Evolutionary conservation across 1,140 invertebrate genomes (phyloP), one percentile per base, ranked within the genome.

Genomic region (Sycophaga agraensis): DNA sequence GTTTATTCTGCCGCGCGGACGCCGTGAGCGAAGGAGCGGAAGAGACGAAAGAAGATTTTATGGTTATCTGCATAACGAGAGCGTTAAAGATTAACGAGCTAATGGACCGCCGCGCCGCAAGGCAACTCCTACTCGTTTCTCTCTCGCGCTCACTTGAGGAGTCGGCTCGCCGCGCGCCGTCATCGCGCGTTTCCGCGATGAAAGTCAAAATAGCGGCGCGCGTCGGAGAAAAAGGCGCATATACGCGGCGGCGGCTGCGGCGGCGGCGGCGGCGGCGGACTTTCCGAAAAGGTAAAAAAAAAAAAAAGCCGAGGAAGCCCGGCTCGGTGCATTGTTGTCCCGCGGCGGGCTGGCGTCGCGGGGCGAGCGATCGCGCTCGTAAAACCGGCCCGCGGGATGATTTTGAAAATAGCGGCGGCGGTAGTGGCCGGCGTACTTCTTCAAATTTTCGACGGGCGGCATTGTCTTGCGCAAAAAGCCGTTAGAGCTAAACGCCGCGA

Each of bases 51-150:
- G 54, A 63, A 51, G 61, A 63, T 51, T 63, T 57, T 28, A 63
- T 53, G 48, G 54, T 45, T 45, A 57, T 57, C 54, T 51, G 31
- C 46, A 46, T 58, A 63, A 58, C 61, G 37, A 63, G 46, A 51
- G 48, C 61, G 35, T 63, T 57, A 58, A 63, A 63, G 54, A 63
- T 57, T 58, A 63, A 63, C 61, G 61, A 63, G 22, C 24, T 57
- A 63, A 63, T 62, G 51, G 60, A 50, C 17, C 45, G 26, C 8
- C 1, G 39, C 28, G 34, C 11, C 2, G 26, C 28, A 21, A 43
- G 40, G 5, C 42, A 11, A 48, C 31, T 3, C 24, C 6, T 24
- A 24, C 8, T 8, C 2, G 2, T 51, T 14, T 22, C 16, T 34
- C 24, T 43, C 46, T n/a, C n/a, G n/a, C n/a, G n/a, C n/a, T n/a